phyloP scores from a whole-genome alignment of 2,113 vertebrate species.

The Shinisaurus crocodilurus region DNA sequence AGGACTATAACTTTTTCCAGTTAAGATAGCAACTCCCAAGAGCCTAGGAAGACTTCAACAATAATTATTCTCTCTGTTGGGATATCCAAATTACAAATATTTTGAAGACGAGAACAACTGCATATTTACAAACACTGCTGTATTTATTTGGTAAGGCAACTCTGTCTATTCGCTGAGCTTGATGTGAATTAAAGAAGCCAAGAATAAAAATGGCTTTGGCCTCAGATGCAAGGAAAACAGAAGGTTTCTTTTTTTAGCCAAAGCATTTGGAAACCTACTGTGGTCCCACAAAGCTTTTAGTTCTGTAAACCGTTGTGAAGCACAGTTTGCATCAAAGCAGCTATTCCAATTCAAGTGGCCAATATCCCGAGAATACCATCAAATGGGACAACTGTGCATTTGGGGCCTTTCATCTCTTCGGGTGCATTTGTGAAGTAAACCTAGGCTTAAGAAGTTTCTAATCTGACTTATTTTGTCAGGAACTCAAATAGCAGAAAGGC shows the following conservation, averaged over 20 bases:
- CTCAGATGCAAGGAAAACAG: conserved; percentile 23
- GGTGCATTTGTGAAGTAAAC: background rate
- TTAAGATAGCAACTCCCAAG: background rate
- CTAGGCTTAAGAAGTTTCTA: background rate
- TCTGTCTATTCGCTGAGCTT: background rate
- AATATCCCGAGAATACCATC: background rate
- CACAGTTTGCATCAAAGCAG: conserved; percentile 24
- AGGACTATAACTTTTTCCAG: background rate
- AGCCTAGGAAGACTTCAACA: background rate
- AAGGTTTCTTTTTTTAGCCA: conserved; percentile 18
- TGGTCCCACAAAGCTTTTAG: conserved; percentile 2
- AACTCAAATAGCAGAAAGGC: background rate
- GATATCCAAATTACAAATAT: conserved; percentile 6
- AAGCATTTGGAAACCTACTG: conserved; percentile 20
- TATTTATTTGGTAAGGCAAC: conserved; percentile 17
- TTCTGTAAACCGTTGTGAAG: conserved; percentile 12
- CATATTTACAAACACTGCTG: background rate
- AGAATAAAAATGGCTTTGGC: conserved; percentile 31
- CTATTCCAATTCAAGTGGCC: background rate
- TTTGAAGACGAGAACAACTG: conserved; percentile 2
- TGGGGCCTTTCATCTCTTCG: background rate
- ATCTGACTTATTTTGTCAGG: background rate
- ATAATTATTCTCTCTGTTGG: conserved; percentile 7
- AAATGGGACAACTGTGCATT: background rate
- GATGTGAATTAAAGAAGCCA: conserved; percentile 28